Evolutionary conservation across 2,797 vertebrate species (phyloP).

Genomic region (Chaetophractus vellerosus): DNA sequence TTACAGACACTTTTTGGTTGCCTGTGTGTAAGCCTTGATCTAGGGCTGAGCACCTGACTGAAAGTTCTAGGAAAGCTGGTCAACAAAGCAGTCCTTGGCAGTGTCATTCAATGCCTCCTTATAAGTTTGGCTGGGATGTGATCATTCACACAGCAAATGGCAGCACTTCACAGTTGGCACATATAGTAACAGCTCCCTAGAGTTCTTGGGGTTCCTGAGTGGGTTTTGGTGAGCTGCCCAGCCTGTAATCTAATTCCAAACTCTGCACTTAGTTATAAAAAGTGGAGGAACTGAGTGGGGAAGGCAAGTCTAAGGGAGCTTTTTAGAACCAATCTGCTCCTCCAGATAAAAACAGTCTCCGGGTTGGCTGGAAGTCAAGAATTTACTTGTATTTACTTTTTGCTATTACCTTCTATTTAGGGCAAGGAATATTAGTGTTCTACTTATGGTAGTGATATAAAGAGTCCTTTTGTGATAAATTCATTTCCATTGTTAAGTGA

Average conservation of each 20-base stretch:
- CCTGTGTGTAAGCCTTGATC: background rate
- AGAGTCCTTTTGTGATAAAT: constrained; percentile 73
- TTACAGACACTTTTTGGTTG: background rate
- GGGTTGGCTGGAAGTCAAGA: constrained; percentile 59
- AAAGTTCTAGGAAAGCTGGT: constrained; percentile 10
- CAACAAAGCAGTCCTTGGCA: background rate
- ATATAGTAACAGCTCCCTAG: fast-evolving
- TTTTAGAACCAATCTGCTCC: constrained; percentile 62
- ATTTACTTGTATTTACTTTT: constrained; percentile 76
- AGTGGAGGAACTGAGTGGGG: background rate
- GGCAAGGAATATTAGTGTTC: constrained; percentile 63
- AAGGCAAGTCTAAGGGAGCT: constrained; percentile 29
- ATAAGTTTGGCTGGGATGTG: background rate
- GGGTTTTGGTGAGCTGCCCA: background rate
- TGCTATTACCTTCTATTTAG: constrained; percentile 65
- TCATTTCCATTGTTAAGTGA: constrained; percentile 62
- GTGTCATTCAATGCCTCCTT: background rate
- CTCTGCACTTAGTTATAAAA: background rate
- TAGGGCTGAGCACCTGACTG: background rate
- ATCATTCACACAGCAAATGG: background rate
- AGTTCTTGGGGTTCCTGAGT: constrained; percentile 1
- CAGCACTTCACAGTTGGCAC: background rate
- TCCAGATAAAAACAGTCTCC: constrained; percentile 28
- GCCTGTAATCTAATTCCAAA: background rate
- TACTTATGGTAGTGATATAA: constrained; percentile 53